Conservation (phyloP, 1,140 invertebrate genomes). For the Acyrthosiphon pisum region DNA sequence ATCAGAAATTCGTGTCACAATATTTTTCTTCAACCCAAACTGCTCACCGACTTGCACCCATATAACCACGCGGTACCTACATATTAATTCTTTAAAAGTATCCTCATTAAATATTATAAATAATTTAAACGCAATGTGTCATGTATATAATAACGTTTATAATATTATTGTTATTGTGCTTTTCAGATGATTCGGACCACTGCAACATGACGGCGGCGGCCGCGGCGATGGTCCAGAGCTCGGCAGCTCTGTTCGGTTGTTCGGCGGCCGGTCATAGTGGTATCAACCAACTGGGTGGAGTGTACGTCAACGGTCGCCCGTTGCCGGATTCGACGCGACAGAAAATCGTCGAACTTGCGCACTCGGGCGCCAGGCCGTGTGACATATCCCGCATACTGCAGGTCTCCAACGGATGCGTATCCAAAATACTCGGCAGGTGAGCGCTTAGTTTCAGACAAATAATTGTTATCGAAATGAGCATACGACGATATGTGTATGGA, state of each 20-base stretch:
- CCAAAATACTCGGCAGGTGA: conserved; percentile 94
- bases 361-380: conserved; percentile 95
- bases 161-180: conserved; percentile 45
- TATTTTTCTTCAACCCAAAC: not conserved
- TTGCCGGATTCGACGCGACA: conserved; percentile 95
- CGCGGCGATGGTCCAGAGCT: conserved; percentile 60
- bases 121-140: not conserved
- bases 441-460: conserved; percentile 58
- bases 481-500: not conserved
- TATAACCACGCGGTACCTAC: not conserved
- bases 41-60: not conserved
- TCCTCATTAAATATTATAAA: not conserved
- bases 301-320: conserved; percentile 97
- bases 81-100: not conserved
- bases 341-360: conserved; percentile 97
- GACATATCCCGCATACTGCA: conserved; percentile 97
- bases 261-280: conserved; percentile 90
- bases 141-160: not conserved
- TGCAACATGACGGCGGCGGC: conserved; percentile 59
- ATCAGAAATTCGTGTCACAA: not conserved
- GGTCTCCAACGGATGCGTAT: conserved; percentile 95
- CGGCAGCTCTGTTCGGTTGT: conserved; percentile 74
- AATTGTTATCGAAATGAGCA: not conserved
- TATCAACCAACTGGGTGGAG: conserved; percentile 97
- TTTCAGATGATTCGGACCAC: conserved; percentile 59